phyloP scores from a whole-genome alignment of 1,140 invertebrate genomes.

The Cardiocondyla obscurior region DNA sequence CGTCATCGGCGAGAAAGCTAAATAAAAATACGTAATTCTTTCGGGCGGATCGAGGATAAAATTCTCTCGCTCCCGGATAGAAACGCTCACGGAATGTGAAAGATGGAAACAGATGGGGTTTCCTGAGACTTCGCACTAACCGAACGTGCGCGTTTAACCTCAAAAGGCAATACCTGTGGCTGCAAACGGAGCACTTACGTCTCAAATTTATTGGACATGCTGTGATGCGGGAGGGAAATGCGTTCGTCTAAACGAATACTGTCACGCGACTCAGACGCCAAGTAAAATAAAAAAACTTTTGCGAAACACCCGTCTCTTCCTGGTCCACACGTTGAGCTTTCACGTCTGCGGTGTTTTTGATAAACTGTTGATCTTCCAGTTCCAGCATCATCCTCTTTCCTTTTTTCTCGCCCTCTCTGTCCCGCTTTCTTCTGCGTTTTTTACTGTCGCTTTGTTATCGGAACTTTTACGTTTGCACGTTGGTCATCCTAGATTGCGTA shows the following conservation, averaged over 20 bases:
- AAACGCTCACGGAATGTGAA: not conserved
- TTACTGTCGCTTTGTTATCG: conserved; percentile 36
- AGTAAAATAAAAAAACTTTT: conserved; percentile 75
- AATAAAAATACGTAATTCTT: not conserved
- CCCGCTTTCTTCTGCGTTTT: not conserved
- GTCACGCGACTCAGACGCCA: conserved; percentile 70
- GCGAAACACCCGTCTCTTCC: conserved; percentile 29
- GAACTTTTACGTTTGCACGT: conserved; percentile 55
- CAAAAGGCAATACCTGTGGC: not conserved
- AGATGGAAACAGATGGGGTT: not conserved
- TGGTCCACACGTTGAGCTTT: conserved; percentile 54
- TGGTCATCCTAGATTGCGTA: conserved; percentile 34
- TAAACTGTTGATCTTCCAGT: conserved; percentile 63
- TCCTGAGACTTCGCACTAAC: too few species aligned
- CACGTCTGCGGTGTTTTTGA: conserved; percentile 66
- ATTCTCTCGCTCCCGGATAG: not conserved
- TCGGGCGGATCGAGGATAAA: too few species aligned
- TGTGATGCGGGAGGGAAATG: conserved; percentile 66
- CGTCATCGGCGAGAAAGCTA: not conserved
- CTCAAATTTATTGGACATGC: conserved; percentile 88
- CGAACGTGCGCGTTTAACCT: conserved; percentile 60
- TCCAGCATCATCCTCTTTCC: not conserved
- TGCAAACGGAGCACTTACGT: conserved; percentile 83
- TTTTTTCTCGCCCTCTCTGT: not conserved
- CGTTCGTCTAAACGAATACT: conserved; percentile 68